phyloP scores from a whole-genome alignment of 1,140 invertebrate species.

The Eubasilissa regina region DNA sequence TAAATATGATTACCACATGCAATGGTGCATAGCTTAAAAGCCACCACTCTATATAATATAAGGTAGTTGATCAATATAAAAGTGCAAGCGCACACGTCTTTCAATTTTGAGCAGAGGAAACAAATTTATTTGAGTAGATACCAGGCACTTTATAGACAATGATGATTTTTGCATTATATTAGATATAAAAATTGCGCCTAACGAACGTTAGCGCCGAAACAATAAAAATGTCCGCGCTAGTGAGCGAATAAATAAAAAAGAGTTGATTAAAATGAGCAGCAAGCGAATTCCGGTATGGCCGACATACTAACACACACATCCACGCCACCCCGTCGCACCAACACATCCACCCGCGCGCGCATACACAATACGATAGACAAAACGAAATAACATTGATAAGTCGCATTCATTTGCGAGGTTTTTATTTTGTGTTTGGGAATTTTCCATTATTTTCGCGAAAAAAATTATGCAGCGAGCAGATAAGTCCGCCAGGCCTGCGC shows the following conservation, averaged over 20 bases:
- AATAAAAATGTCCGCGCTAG: conserved; percentile 48
- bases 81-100: not conserved
- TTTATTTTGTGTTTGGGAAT: conserved; percentile 59
- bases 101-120: not conserved
- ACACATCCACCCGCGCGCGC: conserved; percentile 11
- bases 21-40: too few relatives aligned
- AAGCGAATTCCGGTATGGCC: conserved; percentile 56
- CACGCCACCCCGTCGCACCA: conserved; percentile 24
- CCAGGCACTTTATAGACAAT: not conserved
- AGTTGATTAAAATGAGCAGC: conserved; percentile 57
- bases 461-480: conserved; percentile 59
- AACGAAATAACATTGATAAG: conserved; percentile 61
- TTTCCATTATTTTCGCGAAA: conserved; percentile 60
- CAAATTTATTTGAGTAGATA: conserved; percentile 1
- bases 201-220: conserved; percentile 43
- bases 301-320: conserved; percentile 36
- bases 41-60: too few relatives aligned
- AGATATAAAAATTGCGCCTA: conserved; percentile 38
- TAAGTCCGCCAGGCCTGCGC: conserved; percentile 49
- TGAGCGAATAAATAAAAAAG: conserved; percentile 47
- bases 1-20: too few relatives aligned
- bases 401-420: conserved; percentile 60
- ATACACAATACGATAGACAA: conserved; percentile 52
- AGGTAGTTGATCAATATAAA: too few relatives aligned
- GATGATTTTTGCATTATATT: conserved; percentile 34